Evolutionary conservation across 1,140 invertebrate genomes (phyloP).

Genomic region (Nylanderia fulva): DNA sequence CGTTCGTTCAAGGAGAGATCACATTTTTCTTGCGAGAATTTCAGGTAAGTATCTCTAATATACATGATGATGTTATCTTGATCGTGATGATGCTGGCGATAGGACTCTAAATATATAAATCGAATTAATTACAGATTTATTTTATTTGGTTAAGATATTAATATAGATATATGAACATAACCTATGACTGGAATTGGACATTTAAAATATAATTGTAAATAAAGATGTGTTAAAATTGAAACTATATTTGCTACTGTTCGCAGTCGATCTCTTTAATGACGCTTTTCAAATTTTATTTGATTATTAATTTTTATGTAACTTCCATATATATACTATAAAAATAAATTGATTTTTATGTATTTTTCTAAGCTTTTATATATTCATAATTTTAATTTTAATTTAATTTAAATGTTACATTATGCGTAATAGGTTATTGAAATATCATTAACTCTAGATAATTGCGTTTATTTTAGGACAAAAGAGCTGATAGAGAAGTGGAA

Average conservation of each 20-base stretch:
- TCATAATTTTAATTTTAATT: background rate
- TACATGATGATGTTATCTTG: background rate
- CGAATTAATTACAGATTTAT: constrained; percentile 22
- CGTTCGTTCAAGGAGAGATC: constrained; percentile 94
- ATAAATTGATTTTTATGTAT: background rate
- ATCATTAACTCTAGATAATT: background rate
- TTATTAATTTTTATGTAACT: constrained; percentile 28
- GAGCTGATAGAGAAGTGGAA: constrained; percentile 92
- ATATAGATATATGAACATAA: background rate
- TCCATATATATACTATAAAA: background rate
- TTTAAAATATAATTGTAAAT: background rate
- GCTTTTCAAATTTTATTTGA: constrained; percentile 28
- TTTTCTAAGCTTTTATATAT: background rate
- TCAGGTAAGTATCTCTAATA: constrained; percentile 87
- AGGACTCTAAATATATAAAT: background rate
- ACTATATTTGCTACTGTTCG: background rate
- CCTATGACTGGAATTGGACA: background rate
- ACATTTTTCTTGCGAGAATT: constrained; percentile 93
- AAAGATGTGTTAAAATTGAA: background rate
- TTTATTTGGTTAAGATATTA: background rate
- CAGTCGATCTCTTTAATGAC: background rate
- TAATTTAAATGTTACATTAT: background rate
- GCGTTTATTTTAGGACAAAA: constrained; percentile 87
- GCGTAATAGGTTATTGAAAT: background rate
- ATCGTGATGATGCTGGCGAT: background rate